A percentile compares a stretch with the other conserved stretches of the same genome.
Conservation (phyloP, 2,113 vertebrate genomes). For the Micronisus gabar region DNA sequence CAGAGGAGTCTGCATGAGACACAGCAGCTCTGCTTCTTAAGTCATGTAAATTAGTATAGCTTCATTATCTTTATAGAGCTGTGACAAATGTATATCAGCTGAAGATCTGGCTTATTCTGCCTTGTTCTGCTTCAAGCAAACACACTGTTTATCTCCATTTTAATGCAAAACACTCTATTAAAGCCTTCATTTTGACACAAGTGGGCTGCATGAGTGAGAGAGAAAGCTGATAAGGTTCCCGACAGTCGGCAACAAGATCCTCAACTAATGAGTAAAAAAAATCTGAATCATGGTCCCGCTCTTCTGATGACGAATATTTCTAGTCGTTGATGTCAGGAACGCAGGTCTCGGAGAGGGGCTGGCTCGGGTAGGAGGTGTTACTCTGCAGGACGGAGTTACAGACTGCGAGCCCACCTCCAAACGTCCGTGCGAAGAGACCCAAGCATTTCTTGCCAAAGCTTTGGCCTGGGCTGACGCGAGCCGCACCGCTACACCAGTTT, state of each 20-base stretch:
- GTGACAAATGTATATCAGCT: conserved; percentile 21
- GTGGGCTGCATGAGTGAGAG: conserved; percentile 2
- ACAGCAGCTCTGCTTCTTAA: neutral
- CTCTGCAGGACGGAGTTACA: neutral
- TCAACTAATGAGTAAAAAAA: conserved; percentile 32
- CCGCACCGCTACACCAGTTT: neutral
- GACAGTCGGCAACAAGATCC: conserved; percentile 13
- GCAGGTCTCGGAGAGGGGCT: neutral
- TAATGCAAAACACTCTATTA: conserved; percentile 30
- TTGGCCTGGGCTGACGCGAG: neutral
- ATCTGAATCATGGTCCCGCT: neutral
- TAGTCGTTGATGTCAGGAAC: neutral
- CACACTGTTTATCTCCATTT: conserved; percentile 29
- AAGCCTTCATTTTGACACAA: conserved; percentile 46
- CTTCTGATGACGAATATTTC: neutral
- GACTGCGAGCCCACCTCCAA: neutral
- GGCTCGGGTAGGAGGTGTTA: neutral
- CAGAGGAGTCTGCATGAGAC: neutral
- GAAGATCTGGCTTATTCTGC: conserved; percentile 26
- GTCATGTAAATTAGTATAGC: neutral
- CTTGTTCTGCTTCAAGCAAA: conserved; percentile 20
- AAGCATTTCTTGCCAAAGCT: neutral
- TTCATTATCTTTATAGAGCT: conserved; percentile 34
- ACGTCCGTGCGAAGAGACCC: neutral
- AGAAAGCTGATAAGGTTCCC: conserved; percentile 9